Evolutionary conservation across 1,140 invertebrate species (phyloP), one percentile per base, ranked within the genome.

Genomic region (Ips nitidus): DNA sequence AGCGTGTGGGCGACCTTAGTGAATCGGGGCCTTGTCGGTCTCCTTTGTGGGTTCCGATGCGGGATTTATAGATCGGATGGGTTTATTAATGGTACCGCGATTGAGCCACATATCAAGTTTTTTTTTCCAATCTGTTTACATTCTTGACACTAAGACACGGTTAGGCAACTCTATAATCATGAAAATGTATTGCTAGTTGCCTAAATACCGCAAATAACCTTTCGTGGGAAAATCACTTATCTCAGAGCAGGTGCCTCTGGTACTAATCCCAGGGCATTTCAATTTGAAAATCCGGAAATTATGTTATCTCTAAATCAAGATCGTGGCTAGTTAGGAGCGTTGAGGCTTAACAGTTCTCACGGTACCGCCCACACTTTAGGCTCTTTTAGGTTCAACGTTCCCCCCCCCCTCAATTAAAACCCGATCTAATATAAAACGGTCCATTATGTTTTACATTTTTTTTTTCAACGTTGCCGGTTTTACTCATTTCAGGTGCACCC

Each of bases 21-120:
- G 47, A 40, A 52, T 38, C 40, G 37, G 52, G n/a, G 22, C 61
- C 61, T 3, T 42, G 41, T 61, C 3, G 22, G 22, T 22, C 22
- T 22, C 22, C 8, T 42, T 63, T 63, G n/a, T 63, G 40, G 22
- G 45, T 8, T 63, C 36, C 47, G 2, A 39, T 52, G 36, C 40
- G 41, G 38, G 52, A 63, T 63, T 63, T 63, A 63, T 63, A 63
- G 61, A 52, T 63, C 61, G 41, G 52, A 59, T 43, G 7, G 36
- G 61, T 63, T 22, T 63, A 63, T 52, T 63, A 63, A 63, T 63
- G 61, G 61, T 52, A 8, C 61, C 45, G 50, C 2, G 22, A 22
- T 22, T 22, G 22, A 22, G 22, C 22, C 22, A 22, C 22, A 22
- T 22, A 22, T 22, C 22, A 22, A 22, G 22, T 22, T 22, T 22